A percentile compares a stretch with the other conserved stretches of the same genome.
phyloP scores from a whole-genome alignment of 2,888 invertebrate genomes.

The Stenodera caucasica region DNA sequence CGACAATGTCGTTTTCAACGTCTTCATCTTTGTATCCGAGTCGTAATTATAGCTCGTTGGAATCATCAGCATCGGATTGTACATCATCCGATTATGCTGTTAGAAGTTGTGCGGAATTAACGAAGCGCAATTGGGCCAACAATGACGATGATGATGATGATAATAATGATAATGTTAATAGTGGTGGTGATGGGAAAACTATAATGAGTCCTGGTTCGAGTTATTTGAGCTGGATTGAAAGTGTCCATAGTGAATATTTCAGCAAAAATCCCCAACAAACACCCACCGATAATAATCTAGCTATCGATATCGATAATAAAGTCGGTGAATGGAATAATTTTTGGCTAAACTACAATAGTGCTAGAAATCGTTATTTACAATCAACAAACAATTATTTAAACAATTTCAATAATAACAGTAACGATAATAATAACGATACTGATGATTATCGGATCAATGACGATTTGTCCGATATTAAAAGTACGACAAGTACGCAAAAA shows the following conservation, averaged over 20 bases:
- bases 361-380: slow-evolving; percentile 48
- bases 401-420: slow-evolving; percentile 35
- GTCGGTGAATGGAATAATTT: slow-evolving; percentile 57
- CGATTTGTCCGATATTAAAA: slow-evolving; percentile 51
- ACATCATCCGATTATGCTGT: slow-evolving; percentile 45
- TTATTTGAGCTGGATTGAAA: slow-evolving; percentile 55
- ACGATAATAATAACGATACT: slow-evolving; percentile 13
- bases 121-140: too few relatives aligned
- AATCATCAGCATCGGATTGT: slow-evolving; percentile 48
- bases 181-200: slow-evolving; percentile 40
- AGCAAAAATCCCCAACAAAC: slow-evolving; percentile 31
- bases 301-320: slow-evolving; percentile 47
- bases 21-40: slow-evolving; percentile 39
- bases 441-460: slow-evolving; percentile 42
- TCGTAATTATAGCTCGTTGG: slow-evolving; percentile 44
- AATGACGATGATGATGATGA: background rate
- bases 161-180: background rate
- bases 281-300: slow-evolving; percentile 31
- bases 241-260: slow-evolving; percentile 51
- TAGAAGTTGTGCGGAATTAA: slow-evolving; percentile 39
- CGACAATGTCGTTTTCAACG: slow-evolving; percentile 48
- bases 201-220: slow-evolving; percentile 49
- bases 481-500: slow-evolving; percentile 50
- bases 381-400: slow-evolving; percentile 40
- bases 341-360: slow-evolving; percentile 55